Base-by-base conservation (phyloP, 1,140 invertebrate genomes). In the Aricia agestis region DNA sequence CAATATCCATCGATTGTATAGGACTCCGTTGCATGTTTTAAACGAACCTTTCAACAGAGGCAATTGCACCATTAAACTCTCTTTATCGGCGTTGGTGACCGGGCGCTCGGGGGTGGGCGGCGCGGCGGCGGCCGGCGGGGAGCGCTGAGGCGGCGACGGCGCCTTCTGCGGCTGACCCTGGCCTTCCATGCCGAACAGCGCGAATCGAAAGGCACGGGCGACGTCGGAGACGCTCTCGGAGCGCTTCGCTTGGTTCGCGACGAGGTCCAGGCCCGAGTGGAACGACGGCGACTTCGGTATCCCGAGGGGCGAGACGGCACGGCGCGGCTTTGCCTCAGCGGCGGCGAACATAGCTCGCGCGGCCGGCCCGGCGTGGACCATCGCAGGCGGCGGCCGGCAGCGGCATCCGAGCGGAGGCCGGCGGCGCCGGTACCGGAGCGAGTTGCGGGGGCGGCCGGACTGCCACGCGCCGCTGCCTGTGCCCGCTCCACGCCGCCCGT, bases 251-350 rank as follows among this genome's bases (percentile, higher is more conserved):
- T 93, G 92, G 76, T 92, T 93, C 59, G 95, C 95, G 77, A 95
- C 94, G 76, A 95, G 93, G 82, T 96, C 96, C 71, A 96, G 91
- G 41, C 95, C 95, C 85, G 95, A 96, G 83, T 97, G 96, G 87
- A 96, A 97, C 81, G 96, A 96, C 45, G 96, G 96, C 76, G 95
- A 96, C 87, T 97, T 97, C 67, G 96, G 96, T 81, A 96, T 94
- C 67, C 95, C 95, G 81, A 94, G 89, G 68, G 92, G 92, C 77
- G 92, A 93, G 78, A 92, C 88, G 77, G 83, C 85, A 77, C 85
- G 85, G 78, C 91, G 92, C 77, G 92, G 93, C 77, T 93, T 91
- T 67, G 92, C 92, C 75, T 93, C 93, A 79, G 86, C 87, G 82
- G 88, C 82, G 82, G 82, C 75, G 82, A 92, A 90, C 90, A 92